phyloP scores from a whole-genome alignment of 2,113 vertebrate genomes.

The Rhynchopsitta pachyrhyncha region DNA sequence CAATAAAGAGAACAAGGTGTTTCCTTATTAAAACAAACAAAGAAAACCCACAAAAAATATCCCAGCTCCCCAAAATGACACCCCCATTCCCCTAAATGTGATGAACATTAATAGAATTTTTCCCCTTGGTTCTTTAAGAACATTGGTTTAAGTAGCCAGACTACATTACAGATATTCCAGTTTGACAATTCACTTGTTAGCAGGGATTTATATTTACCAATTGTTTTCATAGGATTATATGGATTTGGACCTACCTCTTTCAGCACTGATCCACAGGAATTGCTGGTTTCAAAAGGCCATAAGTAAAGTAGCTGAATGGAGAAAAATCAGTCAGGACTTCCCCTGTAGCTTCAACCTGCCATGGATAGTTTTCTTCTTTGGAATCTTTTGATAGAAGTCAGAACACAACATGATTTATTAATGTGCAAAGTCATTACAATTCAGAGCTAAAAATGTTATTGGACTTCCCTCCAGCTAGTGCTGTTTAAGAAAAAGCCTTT shows the following conservation, averaged over 20 bases:
- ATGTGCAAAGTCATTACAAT: slow-evolving; percentile 67
- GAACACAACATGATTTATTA: slow-evolving; percentile 72
- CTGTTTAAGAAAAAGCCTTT: slow-evolving; percentile 74
- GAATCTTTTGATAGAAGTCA: slow-evolving; percentile 69
- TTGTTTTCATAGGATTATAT: background rate
- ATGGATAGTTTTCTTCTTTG: slow-evolving; percentile 44
- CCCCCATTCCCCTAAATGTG: background rate
- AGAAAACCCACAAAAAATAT: background rate
- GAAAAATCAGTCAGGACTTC: background rate
- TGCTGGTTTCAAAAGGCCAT: background rate
- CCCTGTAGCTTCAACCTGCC: slow-evolving; percentile 3
- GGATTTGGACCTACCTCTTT: slow-evolving; percentile 55
- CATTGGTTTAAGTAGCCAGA: background rate
- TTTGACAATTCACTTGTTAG: background rate
- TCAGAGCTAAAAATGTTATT: slow-evolving; percentile 66
- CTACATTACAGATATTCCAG: background rate
- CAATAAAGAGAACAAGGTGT: background rate
- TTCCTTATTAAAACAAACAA: background rate
- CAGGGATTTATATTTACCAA: background rate
- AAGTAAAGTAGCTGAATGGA: slow-evolving; percentile 11
- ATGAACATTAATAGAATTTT: background rate
- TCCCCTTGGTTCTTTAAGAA: background rate
- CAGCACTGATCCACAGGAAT: background rate
- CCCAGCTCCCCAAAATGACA: background rate
- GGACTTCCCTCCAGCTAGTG: slow-evolving; percentile 69